A percentile compares a stretch with the other conserved stretches of the same genome.
Evolutionary conservation across 2,888 invertebrate genomes (phyloP).

Genomic region (Aethes cnicana): DNA sequence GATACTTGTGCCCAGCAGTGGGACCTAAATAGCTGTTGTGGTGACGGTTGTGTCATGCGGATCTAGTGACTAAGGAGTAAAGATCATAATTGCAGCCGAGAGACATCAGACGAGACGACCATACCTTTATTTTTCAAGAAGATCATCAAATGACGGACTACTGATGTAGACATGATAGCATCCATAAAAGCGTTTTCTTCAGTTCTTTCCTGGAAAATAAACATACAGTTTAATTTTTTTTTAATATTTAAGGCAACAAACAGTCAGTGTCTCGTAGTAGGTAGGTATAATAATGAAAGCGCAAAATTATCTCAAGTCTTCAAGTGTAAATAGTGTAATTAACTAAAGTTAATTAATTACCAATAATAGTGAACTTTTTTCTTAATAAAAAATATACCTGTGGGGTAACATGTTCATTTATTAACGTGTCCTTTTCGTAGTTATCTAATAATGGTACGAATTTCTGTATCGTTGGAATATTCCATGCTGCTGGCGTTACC

Average conservation of each 20-base stretch:
- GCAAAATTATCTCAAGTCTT: no score
- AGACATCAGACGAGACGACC: no score
- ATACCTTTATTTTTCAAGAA: slow-evolving; percentile 85
- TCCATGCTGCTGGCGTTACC: slow-evolving; percentile 83
- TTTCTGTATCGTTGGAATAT: slow-evolving; percentile 88
- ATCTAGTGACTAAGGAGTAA: no score
- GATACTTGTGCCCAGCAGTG: no score
- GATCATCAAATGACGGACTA: slow-evolving; percentile 87
- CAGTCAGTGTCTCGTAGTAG: slow-evolving; percentile 1
- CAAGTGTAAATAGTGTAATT: no score
- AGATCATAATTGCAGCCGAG: no score
- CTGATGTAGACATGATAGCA: slow-evolving; percentile 87
- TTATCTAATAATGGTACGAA: slow-evolving; percentile 91
- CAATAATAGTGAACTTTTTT: no score
- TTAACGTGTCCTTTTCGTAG: slow-evolving; percentile 88
- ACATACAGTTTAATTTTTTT: background rate
- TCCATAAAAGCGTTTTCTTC: slow-evolving; percentile 92
- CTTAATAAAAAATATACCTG: slow-evolving; percentile 57
- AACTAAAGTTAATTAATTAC: no score
- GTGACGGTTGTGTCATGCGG: no score
- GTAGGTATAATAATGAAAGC: no score
- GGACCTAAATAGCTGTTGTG: no score
- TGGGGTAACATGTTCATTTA: slow-evolving; percentile 89
- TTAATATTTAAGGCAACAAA: background rate
- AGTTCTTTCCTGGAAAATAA: slow-evolving; percentile 80